phyloP scores from a whole-genome alignment of 1,140 invertebrate species.

The Drosophila rufa region DNA sequence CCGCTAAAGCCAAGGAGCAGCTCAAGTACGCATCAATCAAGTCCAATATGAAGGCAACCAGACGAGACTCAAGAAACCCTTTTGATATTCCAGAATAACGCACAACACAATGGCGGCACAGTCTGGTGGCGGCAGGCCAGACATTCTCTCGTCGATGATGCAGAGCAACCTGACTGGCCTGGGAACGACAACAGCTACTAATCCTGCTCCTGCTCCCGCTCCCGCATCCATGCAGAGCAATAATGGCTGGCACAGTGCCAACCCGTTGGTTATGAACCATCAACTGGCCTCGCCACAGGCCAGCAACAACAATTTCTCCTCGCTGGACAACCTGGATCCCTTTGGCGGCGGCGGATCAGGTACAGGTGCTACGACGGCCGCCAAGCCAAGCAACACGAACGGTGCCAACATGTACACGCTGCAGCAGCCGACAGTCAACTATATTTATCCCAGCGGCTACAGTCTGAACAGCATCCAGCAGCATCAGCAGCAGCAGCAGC shows the following conservation, averaged over 20 bases:
- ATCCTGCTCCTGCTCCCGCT: conserved; percentile 17
- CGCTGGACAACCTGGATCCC: conserved; percentile 77
- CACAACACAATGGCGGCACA: conserved; percentile 50
- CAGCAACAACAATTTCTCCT: conserved; percentile 75
- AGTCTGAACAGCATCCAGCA: conserved; percentile 54
- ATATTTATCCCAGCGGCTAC: conserved; percentile 76
- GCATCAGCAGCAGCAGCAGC: conserved; percentile 39
- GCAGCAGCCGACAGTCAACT: conserved; percentile 76
- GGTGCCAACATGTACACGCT: conserved; percentile 75
- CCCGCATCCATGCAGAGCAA: conserved; percentile 31
- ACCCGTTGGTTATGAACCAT: conserved; percentile 82
- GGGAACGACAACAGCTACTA: conserved; percentile 12
- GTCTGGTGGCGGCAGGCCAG: conserved; percentile 52
- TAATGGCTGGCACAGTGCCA: conserved; percentile 75
- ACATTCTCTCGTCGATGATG: conserved; percentile 76
- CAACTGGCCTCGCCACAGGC: conserved; percentile 68
- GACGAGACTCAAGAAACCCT: conserved; percentile 33
- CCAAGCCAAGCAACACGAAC: conserved; percentile 55
- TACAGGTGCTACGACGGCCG: background rate
- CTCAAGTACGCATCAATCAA: conserved; percentile 57
- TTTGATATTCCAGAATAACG: conserved; percentile 70
- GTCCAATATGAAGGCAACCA: background rate
- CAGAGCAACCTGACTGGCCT: conserved; percentile 69
- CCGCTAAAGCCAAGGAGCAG: conserved; percentile 56
- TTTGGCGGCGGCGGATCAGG: conserved; percentile 44